A percentile compares a stretch with the other conserved stretches of the same genome.
These are phyloP conservation scores for Ceratitis capitata DNA, from an alignment of 1,140 invertebrate species.

Conservation along the genomic window DNA sequence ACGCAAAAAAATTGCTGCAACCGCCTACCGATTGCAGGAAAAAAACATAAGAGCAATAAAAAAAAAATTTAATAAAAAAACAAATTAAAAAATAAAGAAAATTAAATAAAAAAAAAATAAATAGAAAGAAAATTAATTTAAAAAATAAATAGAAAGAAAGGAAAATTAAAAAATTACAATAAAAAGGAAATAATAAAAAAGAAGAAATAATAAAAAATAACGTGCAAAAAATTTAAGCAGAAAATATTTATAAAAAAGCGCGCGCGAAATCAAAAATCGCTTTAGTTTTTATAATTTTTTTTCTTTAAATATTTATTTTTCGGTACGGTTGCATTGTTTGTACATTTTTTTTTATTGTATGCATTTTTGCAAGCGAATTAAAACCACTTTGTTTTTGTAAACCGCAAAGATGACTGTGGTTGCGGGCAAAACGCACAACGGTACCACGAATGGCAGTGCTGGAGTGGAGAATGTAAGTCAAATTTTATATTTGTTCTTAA, in stretches of 20 bases:
- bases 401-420: not conserved
- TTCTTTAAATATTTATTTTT: not conserved
- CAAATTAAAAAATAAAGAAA: no score
- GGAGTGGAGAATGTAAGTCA: not conserved
- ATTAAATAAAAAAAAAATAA: no score
- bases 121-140: not conserved
- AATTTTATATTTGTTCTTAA: not conserved
- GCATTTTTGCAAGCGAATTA: not conserved
- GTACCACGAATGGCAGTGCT: not conserved
- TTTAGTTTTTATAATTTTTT: not conserved
- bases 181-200: not conserved
- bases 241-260: not conserved
- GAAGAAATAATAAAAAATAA: not conserved
- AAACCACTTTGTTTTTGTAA: not conserved
- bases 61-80: not conserved
- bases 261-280: not conserved
- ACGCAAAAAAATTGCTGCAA: not conserved
- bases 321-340: not conserved
- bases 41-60: not conserved
- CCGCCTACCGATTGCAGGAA: not conserved
- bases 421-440: not conserved
- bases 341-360: not conserved
- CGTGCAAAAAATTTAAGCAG: not conserved
- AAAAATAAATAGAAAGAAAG: not conserved
- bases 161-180: no score